Evolutionary conservation across 2,888 invertebrate species (phyloP).

Genomic region (Scelioninae gen. 1): DNA sequence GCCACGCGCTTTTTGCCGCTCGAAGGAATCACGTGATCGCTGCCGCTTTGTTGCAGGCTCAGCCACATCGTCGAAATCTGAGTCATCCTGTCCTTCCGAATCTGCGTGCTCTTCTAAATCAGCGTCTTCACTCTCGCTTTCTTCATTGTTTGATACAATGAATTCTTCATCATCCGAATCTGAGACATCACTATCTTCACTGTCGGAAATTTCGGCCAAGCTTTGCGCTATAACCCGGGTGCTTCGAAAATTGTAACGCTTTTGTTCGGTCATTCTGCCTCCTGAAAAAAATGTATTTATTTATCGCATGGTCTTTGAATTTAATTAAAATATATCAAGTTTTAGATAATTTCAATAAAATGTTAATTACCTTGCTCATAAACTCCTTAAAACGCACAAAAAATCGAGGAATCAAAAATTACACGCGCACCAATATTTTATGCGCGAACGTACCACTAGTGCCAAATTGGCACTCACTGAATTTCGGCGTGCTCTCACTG

Average conservation of each 20-base stretch:
- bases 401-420: too few species aligned
- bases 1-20: background rate
- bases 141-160: constrained; percentile 22
- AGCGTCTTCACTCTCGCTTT: background rate
- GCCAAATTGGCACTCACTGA: too few species aligned
- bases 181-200: constrained; percentile 3
- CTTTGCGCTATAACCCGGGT: constrained; percentile 18
- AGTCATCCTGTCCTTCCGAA: constrained; percentile 8
- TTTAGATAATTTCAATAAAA: too few species aligned
- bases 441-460: too few species aligned
- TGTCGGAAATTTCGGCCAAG: constrained; percentile 4
- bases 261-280: constrained; percentile 22
- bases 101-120: background rate
- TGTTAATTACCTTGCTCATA: too few species aligned
- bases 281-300: too few species aligned
- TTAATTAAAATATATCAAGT: too few species aligned
- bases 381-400: too few species aligned
- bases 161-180: constrained; percentile 35
- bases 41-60: background rate
- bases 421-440: too few species aligned
- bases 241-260: constrained; percentile 27
- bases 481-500: too few species aligned
- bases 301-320: too few species aligned
- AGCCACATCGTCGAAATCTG: constrained; percentile 5
- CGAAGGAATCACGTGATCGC: constrained; percentile 2